Conservation (phyloP, 2,797 vertebrate genomes). For the Hirundo rustica region DNA sequence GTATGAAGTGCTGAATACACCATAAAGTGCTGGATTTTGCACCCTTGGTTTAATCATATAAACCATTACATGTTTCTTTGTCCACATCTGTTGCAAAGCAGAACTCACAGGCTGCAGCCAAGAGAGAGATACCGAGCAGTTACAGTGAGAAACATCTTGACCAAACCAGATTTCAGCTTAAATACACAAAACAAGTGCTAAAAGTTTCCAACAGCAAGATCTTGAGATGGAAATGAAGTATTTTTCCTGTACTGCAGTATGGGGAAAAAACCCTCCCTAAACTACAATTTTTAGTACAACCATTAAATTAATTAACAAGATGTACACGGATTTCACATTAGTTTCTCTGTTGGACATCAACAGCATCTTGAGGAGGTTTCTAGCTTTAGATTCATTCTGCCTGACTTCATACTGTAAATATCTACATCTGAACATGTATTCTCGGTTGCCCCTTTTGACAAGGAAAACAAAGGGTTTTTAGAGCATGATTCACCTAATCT, state of each 20-base stretch:
- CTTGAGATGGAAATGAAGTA: background rate
- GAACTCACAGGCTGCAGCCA: background rate
- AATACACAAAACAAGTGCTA: background rate
- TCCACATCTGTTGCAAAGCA: background rate
- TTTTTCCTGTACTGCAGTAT: background rate
- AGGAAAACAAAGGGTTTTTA: background rate
- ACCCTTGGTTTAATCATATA: background rate
- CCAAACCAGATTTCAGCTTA: background rate
- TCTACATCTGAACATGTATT: background rate
- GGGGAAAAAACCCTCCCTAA: background rate
- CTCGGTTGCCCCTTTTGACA: background rate
- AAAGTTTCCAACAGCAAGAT: background rate
- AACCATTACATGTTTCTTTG: background rate
- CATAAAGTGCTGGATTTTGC: background rate
- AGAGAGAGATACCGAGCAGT: background rate
- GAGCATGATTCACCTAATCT: background rate
- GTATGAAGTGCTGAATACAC: background rate
- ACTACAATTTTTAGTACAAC: background rate
- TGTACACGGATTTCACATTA: background rate
- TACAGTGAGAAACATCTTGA: background rate
- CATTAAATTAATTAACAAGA: background rate
- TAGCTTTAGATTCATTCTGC: background rate
- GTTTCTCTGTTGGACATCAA: background rate
- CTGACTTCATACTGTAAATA: background rate
- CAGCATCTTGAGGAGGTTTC: background rate